These are phyloP conservation scores for Porites evermanni DNA, from an alignment of 92 coral and sea anemone species.

Conservation along the genomic window DNA sequence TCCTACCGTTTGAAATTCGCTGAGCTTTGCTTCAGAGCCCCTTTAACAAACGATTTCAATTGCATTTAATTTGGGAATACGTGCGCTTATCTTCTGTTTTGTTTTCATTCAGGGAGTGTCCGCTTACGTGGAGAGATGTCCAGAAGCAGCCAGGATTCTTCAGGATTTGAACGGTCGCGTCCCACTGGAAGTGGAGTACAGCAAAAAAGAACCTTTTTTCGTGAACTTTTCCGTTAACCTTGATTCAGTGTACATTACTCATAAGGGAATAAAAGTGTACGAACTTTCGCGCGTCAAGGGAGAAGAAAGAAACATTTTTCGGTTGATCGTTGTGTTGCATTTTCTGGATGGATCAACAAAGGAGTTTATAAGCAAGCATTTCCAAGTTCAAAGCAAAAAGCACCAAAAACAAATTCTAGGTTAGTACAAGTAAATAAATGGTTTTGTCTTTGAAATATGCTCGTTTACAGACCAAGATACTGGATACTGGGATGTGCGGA, in stretches of 20 bases:
- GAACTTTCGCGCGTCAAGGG: slow-evolving; percentile 98
- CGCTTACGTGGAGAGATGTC: slow-evolving; percentile 91
- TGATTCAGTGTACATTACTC: slow-evolving; percentile 81
- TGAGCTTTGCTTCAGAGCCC: no score
- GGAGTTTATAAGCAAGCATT: slow-evolving; percentile 76
- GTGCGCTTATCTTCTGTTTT: no score
- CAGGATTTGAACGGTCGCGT: slow-evolving; percentile 94
- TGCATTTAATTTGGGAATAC: no score
- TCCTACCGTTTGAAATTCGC: no score
- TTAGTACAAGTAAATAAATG: background rate
- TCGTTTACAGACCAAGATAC: background rate
- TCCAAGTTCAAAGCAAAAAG: slow-evolving; percentile 92
- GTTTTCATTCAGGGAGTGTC: slow-evolving; percentile 61
- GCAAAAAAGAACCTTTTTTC: slow-evolving; percentile 53
- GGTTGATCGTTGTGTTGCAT: slow-evolving; percentile 75
- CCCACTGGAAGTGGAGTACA: slow-evolving; percentile 74
- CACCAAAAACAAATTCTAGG: slow-evolving; percentile 39
- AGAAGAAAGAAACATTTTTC: slow-evolving; percentile 93
- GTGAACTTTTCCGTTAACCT: slow-evolving; percentile 85
- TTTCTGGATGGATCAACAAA: slow-evolving; percentile 77
- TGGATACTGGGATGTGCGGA: no score
- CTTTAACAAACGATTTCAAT: no score
- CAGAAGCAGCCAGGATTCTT: slow-evolving; percentile 93
- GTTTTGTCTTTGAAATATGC: background rate
- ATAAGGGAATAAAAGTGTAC: slow-evolving; percentile 87